phyloP scores from a whole-genome alignment of 2,113 vertebrate genomes.

The Rhagologus leucostigma region DNA sequence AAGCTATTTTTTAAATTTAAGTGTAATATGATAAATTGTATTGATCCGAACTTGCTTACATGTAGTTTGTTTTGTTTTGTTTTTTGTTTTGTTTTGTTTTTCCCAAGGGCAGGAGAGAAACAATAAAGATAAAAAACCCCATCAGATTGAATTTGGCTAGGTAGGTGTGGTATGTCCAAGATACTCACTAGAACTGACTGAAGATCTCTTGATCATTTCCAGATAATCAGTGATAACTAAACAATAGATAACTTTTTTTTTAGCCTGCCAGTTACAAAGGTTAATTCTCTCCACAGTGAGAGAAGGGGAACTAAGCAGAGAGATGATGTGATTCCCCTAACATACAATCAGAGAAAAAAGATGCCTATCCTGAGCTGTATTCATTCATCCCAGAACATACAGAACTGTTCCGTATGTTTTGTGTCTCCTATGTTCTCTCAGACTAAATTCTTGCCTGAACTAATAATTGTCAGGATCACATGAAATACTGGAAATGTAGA shows the following conservation, averaged over 20 bases:
- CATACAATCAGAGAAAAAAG: not conserved
- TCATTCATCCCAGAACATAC: not conserved
- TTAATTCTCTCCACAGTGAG: not conserved
- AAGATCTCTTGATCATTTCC: not conserved
- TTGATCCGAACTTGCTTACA: not conserved
- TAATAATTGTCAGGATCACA: not conserved
- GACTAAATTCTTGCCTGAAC: not conserved
- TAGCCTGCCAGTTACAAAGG: not conserved
- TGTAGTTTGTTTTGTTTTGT: not conserved
- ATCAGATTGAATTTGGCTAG: not conserved
- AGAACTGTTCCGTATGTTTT: not conserved
- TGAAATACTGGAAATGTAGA: not conserved
- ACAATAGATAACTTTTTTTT: not conserved
- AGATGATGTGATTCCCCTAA: not conserved
- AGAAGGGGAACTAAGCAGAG: not conserved
- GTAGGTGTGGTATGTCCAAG: not conserved
- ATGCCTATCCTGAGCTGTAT: not conserved
- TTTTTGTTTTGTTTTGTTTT: not conserved
- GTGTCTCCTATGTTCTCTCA: not conserved
- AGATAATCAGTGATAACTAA: not conserved
- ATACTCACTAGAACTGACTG: not conserved
- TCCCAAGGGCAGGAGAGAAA: not conserved
- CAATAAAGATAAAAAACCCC: not conserved
- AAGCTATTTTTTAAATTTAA: not conserved
- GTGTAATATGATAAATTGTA: not conserved